Base-by-base conservation (phyloP, 2,797 vertebrate genomes). In the Enteromius viviparus region DNA sequence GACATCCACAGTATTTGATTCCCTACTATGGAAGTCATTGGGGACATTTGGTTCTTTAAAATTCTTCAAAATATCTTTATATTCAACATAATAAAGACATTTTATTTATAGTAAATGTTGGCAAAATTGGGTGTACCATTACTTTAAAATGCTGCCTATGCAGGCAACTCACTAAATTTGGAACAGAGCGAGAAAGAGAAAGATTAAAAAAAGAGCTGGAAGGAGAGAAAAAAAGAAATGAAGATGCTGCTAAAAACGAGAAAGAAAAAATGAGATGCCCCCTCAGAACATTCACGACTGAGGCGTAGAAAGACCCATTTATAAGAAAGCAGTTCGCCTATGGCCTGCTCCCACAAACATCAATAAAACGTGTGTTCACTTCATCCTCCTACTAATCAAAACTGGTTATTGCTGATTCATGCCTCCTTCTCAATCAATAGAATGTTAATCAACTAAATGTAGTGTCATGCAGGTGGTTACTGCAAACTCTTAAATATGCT, bases 331-430 rank as follows among this genome's bases (percentile, higher is more conserved):
- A 85, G 86, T 91, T 92, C 88, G 64, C 89, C 91, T 88, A 87
- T 79, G 87, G 89, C 90, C 86, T 82, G 84, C 85, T 51, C 88
- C 92, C 87, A 92, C 78, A 92, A 93, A 92, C 93, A 93, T 94
- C 92, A 92, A 92, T 94, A 91, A 91, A 92, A 89, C 90, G 92
- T 89, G 89, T 93, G 94, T 94, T 95, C 91, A 90, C 93, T 95
- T 93, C 92, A 95, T 95, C 92, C 92, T 93, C 92, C 93, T 92
- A 89, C 92, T 94, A 95, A 96, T 95, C 93, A 95, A 91, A 95
- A 94, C 74, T 90, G 86, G 95, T 95, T 93, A 92, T 90, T 91
- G 88, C 91, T 94, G 94, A 96, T 95, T 91, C 78, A 94, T 91
- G 92, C 90, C 91, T 75, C 81, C 42, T 32, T 93, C 92, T 90